Conservation (phyloP, 2,797 vertebrate species). For the Melanotaenia maccullochi region DNA sequence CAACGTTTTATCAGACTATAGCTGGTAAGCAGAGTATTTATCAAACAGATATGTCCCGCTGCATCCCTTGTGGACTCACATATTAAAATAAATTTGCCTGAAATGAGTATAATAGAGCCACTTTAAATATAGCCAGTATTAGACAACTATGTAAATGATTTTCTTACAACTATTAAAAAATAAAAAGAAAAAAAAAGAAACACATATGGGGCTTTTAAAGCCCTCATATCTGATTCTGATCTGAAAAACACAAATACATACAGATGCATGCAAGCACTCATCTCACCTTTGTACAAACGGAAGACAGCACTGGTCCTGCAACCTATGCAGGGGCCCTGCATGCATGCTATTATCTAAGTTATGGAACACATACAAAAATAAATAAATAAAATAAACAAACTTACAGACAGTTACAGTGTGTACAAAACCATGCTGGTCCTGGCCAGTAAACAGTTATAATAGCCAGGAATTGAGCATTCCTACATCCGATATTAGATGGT, state of each 20-base stretch:
- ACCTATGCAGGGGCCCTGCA: background rate
- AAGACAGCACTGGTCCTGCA: background rate
- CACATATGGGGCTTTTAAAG: slow-evolving; percentile 58
- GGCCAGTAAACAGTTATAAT: slow-evolving; percentile 75
- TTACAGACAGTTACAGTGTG: slow-evolving; percentile 39
- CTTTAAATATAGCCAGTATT: slow-evolving; percentile 24
- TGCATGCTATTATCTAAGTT: background rate
- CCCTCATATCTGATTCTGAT: slow-evolving; percentile 61
- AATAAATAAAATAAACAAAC: background rate
- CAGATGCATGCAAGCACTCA: slow-evolving; percentile 14
- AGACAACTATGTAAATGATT: slow-evolving; percentile 28
- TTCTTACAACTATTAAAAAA: slow-evolving; percentile 27
- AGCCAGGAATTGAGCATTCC: slow-evolving; percentile 68
- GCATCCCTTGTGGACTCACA: too few species aligned
- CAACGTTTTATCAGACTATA: too few species aligned
- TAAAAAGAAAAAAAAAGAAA: slow-evolving; percentile 45
- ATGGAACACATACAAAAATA: background rate
- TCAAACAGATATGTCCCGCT: too few species aligned
- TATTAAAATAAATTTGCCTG: too few species aligned
- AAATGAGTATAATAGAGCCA: too few species aligned
- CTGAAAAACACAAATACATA: slow-evolving; percentile 35
- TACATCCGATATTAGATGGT: slow-evolving; percentile 63
- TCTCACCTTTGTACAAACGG: slow-evolving; percentile 3
- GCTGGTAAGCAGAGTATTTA: too few species aligned
- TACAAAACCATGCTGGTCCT: slow-evolving; percentile 65